These are phyloP conservation scores for Patiria pectinifera DNA, from an alignment of 53 echinoderm and acorn worm species.

Conservation along the genomic window DNA sequence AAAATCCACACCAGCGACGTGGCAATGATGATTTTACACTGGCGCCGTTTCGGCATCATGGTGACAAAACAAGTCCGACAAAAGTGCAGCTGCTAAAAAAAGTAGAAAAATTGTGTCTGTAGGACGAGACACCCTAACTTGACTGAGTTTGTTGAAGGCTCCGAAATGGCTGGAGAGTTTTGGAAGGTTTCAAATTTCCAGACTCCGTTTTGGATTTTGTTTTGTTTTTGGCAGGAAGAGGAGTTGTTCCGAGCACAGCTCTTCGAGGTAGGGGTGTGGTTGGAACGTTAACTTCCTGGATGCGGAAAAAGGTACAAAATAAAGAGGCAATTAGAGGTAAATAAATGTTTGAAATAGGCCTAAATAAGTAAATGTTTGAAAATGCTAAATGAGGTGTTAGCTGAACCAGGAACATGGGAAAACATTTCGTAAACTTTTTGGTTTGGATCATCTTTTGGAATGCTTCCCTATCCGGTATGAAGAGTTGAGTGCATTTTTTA, in stretches of 20 bases:
- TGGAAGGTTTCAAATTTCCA: no score
- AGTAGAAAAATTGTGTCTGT: not conserved
- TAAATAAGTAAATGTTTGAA: no score
- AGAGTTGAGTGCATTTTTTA: no score
- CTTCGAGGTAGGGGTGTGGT: not conserved
- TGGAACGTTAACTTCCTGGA: not conserved
- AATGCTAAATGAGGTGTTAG: no score
- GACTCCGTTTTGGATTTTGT: no score
- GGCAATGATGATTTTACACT: conserved; percentile 96
- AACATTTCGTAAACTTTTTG: no score
- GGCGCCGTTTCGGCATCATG: conserved; percentile 89
- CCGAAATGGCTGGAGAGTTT: no score
- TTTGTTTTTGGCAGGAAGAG: not conserved
- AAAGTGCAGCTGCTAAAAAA: not conserved
- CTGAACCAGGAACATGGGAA: no score
- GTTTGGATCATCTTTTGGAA: no score
- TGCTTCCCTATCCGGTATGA: no score
- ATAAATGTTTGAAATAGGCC: no score
- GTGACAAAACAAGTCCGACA: conserved; percentile 25
- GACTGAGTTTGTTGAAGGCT: not conserved
- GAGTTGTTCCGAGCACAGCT: not conserved
- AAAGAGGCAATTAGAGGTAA: not conserved
- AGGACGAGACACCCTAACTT: not conserved
- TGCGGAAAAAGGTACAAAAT: not conserved
- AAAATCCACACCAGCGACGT: conserved; percentile 95